These are phyloP conservation scores for Probaryconus sp. DNA, from an alignment of 1,140 invertebrate genomes.

Conservation along the genomic window DNA sequence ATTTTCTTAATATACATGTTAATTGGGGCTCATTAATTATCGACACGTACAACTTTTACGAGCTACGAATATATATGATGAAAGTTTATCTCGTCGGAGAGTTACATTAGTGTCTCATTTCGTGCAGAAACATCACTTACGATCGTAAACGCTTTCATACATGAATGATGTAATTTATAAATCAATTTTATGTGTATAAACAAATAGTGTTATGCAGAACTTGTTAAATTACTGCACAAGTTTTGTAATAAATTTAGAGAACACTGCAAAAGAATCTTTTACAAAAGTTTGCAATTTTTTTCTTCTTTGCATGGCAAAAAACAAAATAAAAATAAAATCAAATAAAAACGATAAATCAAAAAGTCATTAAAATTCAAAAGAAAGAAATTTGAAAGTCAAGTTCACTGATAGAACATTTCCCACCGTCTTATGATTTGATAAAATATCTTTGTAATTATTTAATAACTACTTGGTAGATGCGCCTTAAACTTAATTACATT, in stretches of 20 bases:
- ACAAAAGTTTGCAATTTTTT: no score
- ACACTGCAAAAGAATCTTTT: no score
- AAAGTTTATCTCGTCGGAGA: constrained; percentile 22
- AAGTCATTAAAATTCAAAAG: no score
- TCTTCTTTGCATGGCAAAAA: no score
- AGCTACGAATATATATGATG: constrained; percentile 3
- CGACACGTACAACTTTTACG: background rate
- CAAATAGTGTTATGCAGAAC: constrained; percentile 10
- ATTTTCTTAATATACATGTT: background rate
- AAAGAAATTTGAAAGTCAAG: no score
- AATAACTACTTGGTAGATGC: no score
- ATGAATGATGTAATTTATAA: constrained; percentile 37
- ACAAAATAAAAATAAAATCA: no score
- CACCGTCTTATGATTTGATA: no score
- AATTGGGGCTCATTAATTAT: constrained; percentile 2
- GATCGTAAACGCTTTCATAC: constrained; percentile 43
- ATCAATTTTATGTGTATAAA: constrained; percentile 44
- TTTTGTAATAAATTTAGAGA: background rate
- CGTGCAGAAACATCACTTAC: constrained; percentile 37
- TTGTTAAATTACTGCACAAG: constrained; percentile 2
- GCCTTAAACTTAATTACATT: no score
- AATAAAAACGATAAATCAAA: no score
- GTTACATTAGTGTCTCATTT: constrained; percentile 44
- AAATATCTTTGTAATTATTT: no score
- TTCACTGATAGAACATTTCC: no score